Evolutionary conservation across 2,113 vertebrate species (phyloP), one percentile per base, ranked within the genome.

Genomic region (Mandrillus leucophaeus): DNA sequence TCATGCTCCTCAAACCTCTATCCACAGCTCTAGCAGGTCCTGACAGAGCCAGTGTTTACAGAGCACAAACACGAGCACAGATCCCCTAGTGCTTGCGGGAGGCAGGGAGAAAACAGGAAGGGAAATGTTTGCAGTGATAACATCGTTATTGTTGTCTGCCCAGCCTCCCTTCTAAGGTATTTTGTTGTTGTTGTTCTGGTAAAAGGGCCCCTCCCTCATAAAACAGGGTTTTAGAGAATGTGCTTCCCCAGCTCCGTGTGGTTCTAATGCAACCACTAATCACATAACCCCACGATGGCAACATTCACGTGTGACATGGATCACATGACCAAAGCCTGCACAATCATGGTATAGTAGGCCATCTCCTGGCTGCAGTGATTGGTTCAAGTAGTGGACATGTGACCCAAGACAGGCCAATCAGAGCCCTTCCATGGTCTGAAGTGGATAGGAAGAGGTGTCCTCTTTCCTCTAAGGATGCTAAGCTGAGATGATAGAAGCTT

Each of bases 341-440:
- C 25, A 32, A 3, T n/a, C 48, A 4, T 0, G 40, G n/a, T 2
- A 20, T 2, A 25, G 16, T 4, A 12, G 0, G 3, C n/a, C 68
- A 4, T 16, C 13, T 1, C 32, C 57, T 2, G 17, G 38, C 50
- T 43, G 17, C 23, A 4, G 0, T 13, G 40, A 83, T 66, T 93
- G 79, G 88, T 0, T 89, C 32, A 30, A 27, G 40, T 1, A 5
- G 32, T 12, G 7, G 27, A 2, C 80, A 70, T n/a, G 75, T 83
- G 75, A 87, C 23, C 22, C 18, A 23, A 52, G 61, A 32, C 9
- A n/a, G 30, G 25, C 85, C 93, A 95, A 75, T 93, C 81, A 75
- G 75, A 90, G 55, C 11, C 40, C 61, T 96, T 8, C 75, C 23
- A 25, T 17, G 57, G 27, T 79, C 23, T 22, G 30, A 6, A 4